Percentiles rank a stretch among this genome's conserved stretches.
Evolutionary conservation across 2,113 vertebrate genomes (phyloP).

Genomic region (Calyptomena viridis): DNA sequence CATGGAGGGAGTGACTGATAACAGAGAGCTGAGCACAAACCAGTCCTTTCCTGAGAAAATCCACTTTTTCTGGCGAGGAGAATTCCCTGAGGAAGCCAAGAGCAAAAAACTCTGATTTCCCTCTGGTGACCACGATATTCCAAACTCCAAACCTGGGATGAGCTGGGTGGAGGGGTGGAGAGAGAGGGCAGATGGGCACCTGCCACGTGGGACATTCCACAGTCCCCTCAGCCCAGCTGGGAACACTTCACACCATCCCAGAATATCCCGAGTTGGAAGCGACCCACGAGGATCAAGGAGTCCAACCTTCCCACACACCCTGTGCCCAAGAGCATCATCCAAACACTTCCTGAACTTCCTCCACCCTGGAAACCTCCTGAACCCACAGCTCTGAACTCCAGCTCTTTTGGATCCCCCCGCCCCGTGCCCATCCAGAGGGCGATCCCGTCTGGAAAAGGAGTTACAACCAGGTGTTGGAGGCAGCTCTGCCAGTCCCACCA

Average conservation of each 20-base stretch:
- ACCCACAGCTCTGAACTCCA: background rate
- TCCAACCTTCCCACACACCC: no score
- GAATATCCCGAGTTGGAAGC: no score
- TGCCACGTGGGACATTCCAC: background rate
- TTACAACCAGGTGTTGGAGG: background rate
- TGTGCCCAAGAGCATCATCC: no score
- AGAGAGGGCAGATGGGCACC: background rate
- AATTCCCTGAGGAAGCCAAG: background rate
- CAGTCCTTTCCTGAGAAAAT: background rate
- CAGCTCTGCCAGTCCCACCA: fast-evolving
- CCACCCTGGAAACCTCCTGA: background rate
- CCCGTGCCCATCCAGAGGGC: background rate
- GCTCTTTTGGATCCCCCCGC: fast-evolving
- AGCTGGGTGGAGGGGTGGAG: background rate
- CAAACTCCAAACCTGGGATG: no score
- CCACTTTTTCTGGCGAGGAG: fast-evolving
- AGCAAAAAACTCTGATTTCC: background rate
- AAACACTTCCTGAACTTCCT: no score
- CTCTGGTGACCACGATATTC: background rate
- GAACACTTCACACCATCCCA: no score
- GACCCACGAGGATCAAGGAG: no score
- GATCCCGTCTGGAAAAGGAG: fast-evolving
- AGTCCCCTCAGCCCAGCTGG: background rate
- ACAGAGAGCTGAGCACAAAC: fast-evolving
- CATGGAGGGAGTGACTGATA: fast-evolving